phyloP scores from a whole-genome alignment of 2,888 invertebrate species.

The Pristionchus maxplancki region DNA sequence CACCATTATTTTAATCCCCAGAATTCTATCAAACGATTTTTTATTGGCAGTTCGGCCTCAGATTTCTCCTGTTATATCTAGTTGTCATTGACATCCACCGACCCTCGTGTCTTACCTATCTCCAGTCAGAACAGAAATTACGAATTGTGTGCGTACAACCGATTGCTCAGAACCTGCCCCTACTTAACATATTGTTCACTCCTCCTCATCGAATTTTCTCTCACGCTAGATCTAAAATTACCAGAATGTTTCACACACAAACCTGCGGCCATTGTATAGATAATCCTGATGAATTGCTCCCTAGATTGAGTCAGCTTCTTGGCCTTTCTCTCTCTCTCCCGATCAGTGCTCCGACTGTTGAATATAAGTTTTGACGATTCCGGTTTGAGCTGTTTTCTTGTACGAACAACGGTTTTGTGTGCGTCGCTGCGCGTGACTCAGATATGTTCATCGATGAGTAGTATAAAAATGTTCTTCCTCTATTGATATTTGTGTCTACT shows the following conservation, averaged over 20 bases:
- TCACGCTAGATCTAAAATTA: constrained; percentile 29
- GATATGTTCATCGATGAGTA: constrained; percentile 21
- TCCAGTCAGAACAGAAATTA: constrained; percentile 26
- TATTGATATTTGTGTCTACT: background rate
- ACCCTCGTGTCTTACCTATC: constrained; percentile 4
- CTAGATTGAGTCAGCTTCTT: background rate
- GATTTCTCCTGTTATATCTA: background rate
- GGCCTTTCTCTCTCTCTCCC: background rate
- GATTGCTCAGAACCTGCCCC: constrained; percentile 16
- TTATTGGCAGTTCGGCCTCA: background rate
- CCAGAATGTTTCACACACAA: constrained; percentile 34
- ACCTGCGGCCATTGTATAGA: constrained; percentile 33
- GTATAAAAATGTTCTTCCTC: background rate
- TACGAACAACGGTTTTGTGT: constrained; percentile 19
- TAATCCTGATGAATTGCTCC: constrained; percentile 38
- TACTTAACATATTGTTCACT: constrained; percentile 6
- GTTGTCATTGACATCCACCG: constrained; percentile 42
- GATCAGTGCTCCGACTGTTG: constrained; percentile 17
- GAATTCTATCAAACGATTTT: background rate
- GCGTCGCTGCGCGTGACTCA: background rate
- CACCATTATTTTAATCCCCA: background rate
- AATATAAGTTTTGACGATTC: constrained; percentile 17
- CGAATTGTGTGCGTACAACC: constrained; percentile 13
- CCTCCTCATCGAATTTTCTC: constrained; percentile 24
- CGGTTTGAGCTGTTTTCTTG: constrained; percentile 6